These are phyloP conservation scores for Nysson spinosus DNA, from an alignment of 2,888 invertebrate genomes.

Conservation along the genomic window DNA sequence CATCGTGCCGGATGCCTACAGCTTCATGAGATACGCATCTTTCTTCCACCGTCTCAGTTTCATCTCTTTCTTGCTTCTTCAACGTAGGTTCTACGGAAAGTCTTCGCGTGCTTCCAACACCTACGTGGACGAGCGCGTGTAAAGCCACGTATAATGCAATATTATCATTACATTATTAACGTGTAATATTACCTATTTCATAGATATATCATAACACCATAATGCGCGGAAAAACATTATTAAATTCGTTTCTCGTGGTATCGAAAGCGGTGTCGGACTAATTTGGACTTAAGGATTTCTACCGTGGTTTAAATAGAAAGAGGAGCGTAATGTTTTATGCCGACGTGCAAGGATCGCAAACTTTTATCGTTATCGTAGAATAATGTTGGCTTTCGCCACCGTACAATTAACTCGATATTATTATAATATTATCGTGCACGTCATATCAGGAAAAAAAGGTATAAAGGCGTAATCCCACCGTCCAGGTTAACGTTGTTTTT, in stretches of 20 bases:
- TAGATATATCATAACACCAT: background rate
- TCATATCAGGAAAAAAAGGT: slow-evolving; percentile 24
- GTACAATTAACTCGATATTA: slow-evolving; percentile 68
- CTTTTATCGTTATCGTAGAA: slow-evolving; percentile 30
- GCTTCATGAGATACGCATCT: slow-evolving; percentile 43
- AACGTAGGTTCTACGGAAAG: background rate
- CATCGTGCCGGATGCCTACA: slow-evolving; percentile 45
- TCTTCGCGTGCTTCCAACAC: background rate
- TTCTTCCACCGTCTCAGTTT: slow-evolving; percentile 1
- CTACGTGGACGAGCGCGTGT: background rate
- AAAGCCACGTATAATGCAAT: background rate
- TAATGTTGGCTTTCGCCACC: slow-evolving; percentile 37
- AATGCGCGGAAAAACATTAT: background rate
- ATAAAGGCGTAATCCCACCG: slow-evolving; percentile 52
- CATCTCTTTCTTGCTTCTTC: background rate
- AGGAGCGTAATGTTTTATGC: too few relatives aligned
- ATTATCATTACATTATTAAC: background rate
- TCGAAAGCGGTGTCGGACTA: too few relatives aligned
- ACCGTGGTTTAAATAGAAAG: too few relatives aligned
- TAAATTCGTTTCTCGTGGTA: too few relatives aligned
- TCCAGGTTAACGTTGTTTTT: slow-evolving; percentile 23
- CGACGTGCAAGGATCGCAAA: slow-evolving; percentile 10
- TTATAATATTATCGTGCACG: slow-evolving; percentile 46
- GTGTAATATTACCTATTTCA: background rate
- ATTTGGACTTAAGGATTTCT: too few relatives aligned